Evolutionary conservation across 2,797 vertebrate genomes (phyloP), one percentile per base, ranked within the genome.

Genomic region (Acanthurus lineatus): DNA sequence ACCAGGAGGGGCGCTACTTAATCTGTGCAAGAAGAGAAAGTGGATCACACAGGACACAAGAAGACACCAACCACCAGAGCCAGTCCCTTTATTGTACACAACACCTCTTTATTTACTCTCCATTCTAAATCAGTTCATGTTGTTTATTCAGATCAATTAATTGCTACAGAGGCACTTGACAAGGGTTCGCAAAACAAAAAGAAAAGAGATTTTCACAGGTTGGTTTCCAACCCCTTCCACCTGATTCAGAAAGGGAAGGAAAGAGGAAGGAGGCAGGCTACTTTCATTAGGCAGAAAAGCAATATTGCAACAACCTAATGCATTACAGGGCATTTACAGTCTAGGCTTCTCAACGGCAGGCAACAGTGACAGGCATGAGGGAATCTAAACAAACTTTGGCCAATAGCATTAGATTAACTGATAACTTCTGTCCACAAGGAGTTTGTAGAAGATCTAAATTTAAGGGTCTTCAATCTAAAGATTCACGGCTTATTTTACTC

Each of bases 141-240:
- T 88, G 69, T 91, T 92, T 84, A 90, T 93, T 94, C 83, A 93
- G 89, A 92, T 95, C 90, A 93, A 90, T 91, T 83, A 83, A 92
- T 67, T 88, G 88, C 93, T 94, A 94, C 92, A 94, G 92, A 95
- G 95, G 94, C 95, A 96, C 95, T 95, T 95, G 86, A 95, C 93
- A 95, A 90, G 73, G 86, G 81, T 90, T 91, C 84, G 82, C 78
- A 90, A 87, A 88, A 87, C 49, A 85, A 76, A 83, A 78, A 81
- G 78, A 73, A 51, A 63, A 79, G 28, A 83, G 52, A 84, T 59
- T 68, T 85, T 82, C 73, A 71, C 78, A 89, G 68, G 83, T 83
- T 76, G 69, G 52, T 84, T 86, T 84, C 82, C 86, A 49, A 79
- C 77, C 82, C 65, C 53, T 64, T 82, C 66, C 58, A 85, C 56